phyloP scores from a whole-genome alignment of 2,888 invertebrate species.

The Pollenia angustigena region DNA sequence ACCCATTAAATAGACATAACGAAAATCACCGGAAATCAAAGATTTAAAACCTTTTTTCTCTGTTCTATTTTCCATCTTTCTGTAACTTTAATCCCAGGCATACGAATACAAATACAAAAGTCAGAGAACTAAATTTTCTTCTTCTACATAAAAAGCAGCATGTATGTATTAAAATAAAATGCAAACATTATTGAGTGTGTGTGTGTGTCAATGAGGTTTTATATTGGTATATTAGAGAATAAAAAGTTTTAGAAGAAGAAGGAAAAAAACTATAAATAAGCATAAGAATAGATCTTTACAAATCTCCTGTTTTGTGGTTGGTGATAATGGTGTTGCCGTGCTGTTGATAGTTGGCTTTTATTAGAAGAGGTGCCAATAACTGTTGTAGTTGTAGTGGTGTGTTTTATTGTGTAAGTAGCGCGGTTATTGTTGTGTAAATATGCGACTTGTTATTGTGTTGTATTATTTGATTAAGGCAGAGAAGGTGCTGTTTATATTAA shows the following conservation, averaged over 20 bases:
- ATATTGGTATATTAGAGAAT: not conserved
- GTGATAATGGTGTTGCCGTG: conserved; percentile 8
- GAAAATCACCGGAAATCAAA: conserved; percentile 69
- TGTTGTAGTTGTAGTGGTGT: not conserved
- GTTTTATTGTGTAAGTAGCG: not conserved
- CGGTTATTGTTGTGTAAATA: conserved; percentile 4
- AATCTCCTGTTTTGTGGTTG: conserved; percentile 55
- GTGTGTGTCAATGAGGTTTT: not conserved
- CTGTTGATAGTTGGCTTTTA: not conserved
- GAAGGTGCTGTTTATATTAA: conserved; percentile 35
- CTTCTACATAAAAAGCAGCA: conserved; percentile 13
- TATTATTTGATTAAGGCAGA: conserved; percentile 31
- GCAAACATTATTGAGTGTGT: no score
- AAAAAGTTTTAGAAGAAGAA: not conserved
- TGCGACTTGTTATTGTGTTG: conserved; percentile 15
- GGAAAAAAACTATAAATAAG: conserved; percentile 44
- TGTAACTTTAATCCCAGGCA: conserved; percentile 14
- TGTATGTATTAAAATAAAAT: not conserved
- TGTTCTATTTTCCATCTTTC: not conserved
- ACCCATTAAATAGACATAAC: conserved; percentile 63
- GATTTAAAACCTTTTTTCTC: conserved; percentile 58
- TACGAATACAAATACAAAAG: conserved; percentile 6
- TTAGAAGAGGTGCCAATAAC: not conserved
- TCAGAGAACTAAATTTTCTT: conserved; percentile 40
- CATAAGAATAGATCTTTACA: conserved; percentile 47